A percentile compares a stretch with the other conserved stretches of the same genome.
Conservation (phyloP, 1,140 invertebrate genomes). For the Bombus confusus region DNA sequence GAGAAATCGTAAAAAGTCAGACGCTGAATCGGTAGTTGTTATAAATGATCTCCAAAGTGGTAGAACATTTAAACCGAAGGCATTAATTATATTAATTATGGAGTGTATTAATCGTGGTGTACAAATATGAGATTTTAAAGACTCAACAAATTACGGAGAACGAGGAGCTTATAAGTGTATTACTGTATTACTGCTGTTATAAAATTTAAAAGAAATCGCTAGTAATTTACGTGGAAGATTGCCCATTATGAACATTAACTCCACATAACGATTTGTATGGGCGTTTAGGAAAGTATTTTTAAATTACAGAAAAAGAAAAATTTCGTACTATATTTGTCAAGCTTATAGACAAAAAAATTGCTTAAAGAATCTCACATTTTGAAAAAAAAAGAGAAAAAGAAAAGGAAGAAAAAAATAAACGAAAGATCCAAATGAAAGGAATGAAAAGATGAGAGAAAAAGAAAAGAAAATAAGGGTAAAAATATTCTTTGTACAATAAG, state of each 20-base stretch:
- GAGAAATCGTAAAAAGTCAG: constrained; percentile 28
- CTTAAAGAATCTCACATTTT: constrained; percentile 64
- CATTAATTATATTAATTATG: constrained; percentile 61
- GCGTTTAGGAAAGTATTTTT: constrained; percentile 65
- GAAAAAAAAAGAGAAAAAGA: not conserved
- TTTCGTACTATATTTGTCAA: constrained; percentile 50
- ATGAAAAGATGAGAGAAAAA: not conserved
- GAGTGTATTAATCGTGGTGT: constrained; percentile 68
- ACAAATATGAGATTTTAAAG: constrained; percentile 73
- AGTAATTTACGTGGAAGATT: constrained; percentile 35
- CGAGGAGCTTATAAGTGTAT: constrained; percentile 69
- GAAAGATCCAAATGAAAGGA: not conserved
- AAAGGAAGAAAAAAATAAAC: not conserved
- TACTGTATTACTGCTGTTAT: constrained; percentile 66
- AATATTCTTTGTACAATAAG: constrained; percentile 27
- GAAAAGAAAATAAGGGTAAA: constrained; percentile 1
- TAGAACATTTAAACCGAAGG: constrained; percentile 59
- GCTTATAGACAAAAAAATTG: constrained; percentile 53
- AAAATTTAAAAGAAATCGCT: constrained; percentile 56
- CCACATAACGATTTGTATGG: constrained; percentile 51
- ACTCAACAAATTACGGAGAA: constrained; percentile 67
- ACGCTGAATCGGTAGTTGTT: constrained; percentile 27
- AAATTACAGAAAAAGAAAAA: constrained; percentile 45
- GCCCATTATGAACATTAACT: constrained; percentile 14
- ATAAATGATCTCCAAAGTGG: constrained; percentile 57